Conservation (phyloP, 2,888 invertebrate species). For the Sisyra terminalis region DNA sequence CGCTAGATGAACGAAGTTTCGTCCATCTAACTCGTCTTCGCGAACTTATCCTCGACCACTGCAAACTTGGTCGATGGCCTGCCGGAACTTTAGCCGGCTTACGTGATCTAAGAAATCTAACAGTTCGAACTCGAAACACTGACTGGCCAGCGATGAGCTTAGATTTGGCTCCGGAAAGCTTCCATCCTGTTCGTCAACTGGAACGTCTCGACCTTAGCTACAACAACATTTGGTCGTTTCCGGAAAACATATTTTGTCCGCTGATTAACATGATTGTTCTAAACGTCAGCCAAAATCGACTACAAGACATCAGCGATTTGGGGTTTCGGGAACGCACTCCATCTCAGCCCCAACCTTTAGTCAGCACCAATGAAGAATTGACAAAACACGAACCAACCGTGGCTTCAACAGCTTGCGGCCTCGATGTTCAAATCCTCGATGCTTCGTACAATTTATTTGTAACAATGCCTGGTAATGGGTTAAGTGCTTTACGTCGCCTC, state of each 20-base stretch:
- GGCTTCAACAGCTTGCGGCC: slow-evolving; percentile 40
- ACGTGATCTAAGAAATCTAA: slow-evolving; percentile 65
- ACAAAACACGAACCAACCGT: slow-evolving; percentile 14
- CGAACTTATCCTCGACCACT: slow-evolving; percentile 67
- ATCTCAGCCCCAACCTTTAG: slow-evolving; percentile 42
- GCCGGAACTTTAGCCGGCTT: slow-evolving; percentile 64
- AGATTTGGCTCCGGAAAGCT: slow-evolving; percentile 64
- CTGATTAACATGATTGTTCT: slow-evolving; percentile 60
- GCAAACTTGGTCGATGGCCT: slow-evolving; percentile 73
- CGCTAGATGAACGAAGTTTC: slow-evolving; percentile 60
- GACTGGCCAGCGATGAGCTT: slow-evolving; percentile 73
- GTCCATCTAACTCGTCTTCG: slow-evolving; percentile 64
- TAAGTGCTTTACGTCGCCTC: slow-evolving; percentile 61
- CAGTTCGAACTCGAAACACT: slow-evolving; percentile 69
- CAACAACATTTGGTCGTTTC: slow-evolving; percentile 82
- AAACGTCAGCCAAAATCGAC: slow-evolving; percentile 73
- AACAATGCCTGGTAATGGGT: slow-evolving; percentile 64
- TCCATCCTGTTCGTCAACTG: slow-evolving; percentile 57
- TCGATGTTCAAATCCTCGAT: slow-evolving; percentile 71
- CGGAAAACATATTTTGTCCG: slow-evolving; percentile 71
- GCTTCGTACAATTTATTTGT: slow-evolving; percentile 74
- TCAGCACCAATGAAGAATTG: slow-evolving; percentile 41
- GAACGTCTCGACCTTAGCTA: slow-evolving; percentile 73
- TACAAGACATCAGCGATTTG: slow-evolving; percentile 76
- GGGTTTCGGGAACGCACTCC: slow-evolving; percentile 58